Base-by-base conservation (phyloP, 2,888 invertebrate genomes). In the Chaetogeoica ovagalla region DNA sequence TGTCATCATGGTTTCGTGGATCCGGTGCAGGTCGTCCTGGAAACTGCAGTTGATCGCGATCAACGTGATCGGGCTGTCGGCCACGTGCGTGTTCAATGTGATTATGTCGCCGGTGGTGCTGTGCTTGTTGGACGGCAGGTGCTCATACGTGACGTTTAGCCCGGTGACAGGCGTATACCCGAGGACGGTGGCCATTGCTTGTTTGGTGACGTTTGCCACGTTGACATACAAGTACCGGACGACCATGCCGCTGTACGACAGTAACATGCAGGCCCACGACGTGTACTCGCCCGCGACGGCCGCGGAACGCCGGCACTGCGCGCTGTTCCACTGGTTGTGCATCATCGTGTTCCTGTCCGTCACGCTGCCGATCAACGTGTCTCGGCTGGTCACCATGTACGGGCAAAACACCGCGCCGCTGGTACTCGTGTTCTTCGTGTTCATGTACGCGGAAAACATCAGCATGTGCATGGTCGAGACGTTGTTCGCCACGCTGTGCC, bases 381-480 rank as follows among this genome's bases (percentile, higher is more conserved):
- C 13, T 6, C 52, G 77, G 13, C 15, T 62, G 55, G 7, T 15
- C 6, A 1, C 39, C 2, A 1, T 55, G 74, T 57, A 75, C 57
- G 3, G 1, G 11, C 48, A 15, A 0, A 2, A 30, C 17, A 15
- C 21, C 15, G 15, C 9, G 0, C 1, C 13, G 21, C 0, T 30
- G n/a, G 2, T 76, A 5, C 21, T 82, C 15, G 17, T 77, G 15
- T 65, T 82, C 19, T 82, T 82, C 55, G 48, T 70, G 55, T 37
- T 55, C 55, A 76, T 82, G 82, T 82, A 82, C 66, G 15, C 60
- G 43, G 82, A 82, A 23, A 82, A 82, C 60, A 37, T 82, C 15
- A 21, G 72, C 37, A 70, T 72, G 52, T 81, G 69, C 30, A 48
- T 55, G 21, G 21, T 30, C 37, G 82, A 82, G 60, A 60, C 69